phyloP scores from a whole-genome alignment of 2,113 vertebrate genomes.

The Pelvicachromis taeniatus region DNA sequence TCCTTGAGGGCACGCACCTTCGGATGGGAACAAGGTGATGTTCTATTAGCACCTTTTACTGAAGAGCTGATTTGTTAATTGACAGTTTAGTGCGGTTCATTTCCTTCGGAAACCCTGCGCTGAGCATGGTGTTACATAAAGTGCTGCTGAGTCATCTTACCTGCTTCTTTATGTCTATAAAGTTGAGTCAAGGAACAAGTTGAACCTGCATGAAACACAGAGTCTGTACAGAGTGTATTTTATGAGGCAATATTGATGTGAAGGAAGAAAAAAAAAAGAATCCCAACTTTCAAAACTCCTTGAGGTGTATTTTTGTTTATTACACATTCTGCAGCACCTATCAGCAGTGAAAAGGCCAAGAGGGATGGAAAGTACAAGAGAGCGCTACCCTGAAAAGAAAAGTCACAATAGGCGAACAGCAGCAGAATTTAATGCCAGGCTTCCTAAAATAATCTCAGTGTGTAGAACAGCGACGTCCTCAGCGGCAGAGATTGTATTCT shows the following conservation, averaged over 20 bases:
- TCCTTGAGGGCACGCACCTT: background rate
- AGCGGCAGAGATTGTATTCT: background rate
- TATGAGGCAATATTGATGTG: background rate
- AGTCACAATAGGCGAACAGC: background rate
- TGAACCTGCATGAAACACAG: background rate
- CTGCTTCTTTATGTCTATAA: background rate
- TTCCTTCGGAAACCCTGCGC: background rate
- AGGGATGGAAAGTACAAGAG: background rate
- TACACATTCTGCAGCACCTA: background rate
- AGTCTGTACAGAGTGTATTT: background rate
- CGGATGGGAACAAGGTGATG: background rate
- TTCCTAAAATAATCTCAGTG: background rate
- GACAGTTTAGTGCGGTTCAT: constrained; percentile 1
- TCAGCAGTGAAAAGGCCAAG: background rate
- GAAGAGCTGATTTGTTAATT: constrained; percentile 31
- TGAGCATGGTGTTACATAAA: background rate
- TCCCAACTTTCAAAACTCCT: background rate
- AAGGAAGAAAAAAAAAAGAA: background rate
- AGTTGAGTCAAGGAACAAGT: background rate
- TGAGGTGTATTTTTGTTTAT: background rate
- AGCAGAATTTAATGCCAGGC: background rate
- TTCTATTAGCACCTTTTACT: constrained; percentile 35
- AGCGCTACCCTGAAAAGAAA: background rate
- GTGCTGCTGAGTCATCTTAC: background rate
- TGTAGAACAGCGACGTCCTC: background rate